Percentiles rank a stretch among this genome's conserved stretches.
phyloP scores from a whole-genome alignment of 2,113 vertebrate genomes.

The Myanophis thanlyinensis region DNA sequence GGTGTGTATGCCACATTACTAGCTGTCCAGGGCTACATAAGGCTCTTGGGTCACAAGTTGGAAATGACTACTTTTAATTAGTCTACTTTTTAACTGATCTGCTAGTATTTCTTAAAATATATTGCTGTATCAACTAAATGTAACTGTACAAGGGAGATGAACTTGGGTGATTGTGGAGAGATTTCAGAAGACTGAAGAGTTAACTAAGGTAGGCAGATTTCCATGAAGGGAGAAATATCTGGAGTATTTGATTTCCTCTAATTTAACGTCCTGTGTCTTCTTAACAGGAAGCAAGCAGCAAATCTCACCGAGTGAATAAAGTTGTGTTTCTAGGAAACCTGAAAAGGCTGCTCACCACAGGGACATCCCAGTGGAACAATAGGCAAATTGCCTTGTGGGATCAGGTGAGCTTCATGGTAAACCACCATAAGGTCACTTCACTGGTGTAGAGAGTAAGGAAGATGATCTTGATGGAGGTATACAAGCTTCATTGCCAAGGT shows the following conservation, averaged over 20 bases:
- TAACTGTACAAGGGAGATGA: not conserved
- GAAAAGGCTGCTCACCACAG: slow-evolving; percentile 84
- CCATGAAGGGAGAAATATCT: not conserved
- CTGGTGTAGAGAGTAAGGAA: not conserved
- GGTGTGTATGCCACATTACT: not conserved
- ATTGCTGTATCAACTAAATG: not conserved
- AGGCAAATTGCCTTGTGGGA: slow-evolving; percentile 89
- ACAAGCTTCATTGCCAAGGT: not conserved
- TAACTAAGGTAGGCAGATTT: not conserved
- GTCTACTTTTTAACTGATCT: not conserved
- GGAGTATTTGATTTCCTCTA: not conserved
- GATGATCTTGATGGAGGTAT: not conserved
- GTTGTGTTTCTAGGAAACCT: slow-evolving; percentile 86
- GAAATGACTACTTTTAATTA: not conserved
- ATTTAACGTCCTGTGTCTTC: not conserved
- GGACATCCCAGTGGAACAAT: slow-evolving; percentile 86
- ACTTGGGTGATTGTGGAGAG: not conserved
- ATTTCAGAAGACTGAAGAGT: not conserved
- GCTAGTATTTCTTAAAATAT: not conserved
- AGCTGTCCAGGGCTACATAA: not conserved
- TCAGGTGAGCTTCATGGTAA: slow-evolving; percentile 72
- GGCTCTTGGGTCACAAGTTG: not conserved
- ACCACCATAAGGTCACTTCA: not conserved
- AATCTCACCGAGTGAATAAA: slow-evolving; percentile 82
- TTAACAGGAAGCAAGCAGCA: slow-evolving; percentile 80